Percentiles rank a stretch among this genome's conserved stretches.
These are phyloP conservation scores for Lordiphosa stackelbergi DNA, from an alignment of 1,140 invertebrate species.

Conservation along the genomic window DNA sequence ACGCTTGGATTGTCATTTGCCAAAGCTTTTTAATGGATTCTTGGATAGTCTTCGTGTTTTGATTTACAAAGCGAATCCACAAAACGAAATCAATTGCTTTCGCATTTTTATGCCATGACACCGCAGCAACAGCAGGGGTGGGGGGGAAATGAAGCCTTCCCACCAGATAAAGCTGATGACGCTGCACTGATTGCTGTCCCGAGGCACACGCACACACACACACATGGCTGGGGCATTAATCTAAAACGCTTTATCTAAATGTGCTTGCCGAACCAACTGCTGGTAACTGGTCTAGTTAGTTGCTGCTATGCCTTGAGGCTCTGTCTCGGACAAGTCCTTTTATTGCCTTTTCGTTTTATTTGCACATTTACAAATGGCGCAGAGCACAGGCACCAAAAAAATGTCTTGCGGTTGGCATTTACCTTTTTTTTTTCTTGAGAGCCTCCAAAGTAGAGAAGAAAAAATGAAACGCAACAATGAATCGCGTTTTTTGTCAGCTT, in stretches of 20 bases:
- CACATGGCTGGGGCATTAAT: constrained; percentile 58
- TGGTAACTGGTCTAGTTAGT: constrained; percentile 12
- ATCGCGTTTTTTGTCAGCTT: constrained; percentile 47
- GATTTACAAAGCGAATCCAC: constrained; percentile 50
- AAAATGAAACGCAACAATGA: constrained; percentile 42
- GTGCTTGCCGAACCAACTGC: constrained; percentile 43
- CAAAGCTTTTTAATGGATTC: constrained; percentile 46
- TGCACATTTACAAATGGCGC: constrained; percentile 70
- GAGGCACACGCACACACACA: constrained; percentile 19
- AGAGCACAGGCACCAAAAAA: constrained; percentile 36
- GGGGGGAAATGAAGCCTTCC: too few species aligned
- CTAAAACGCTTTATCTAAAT: constrained; percentile 75
- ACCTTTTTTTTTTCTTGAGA: constrained; percentile 37
- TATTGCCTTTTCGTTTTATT: constrained; percentile 69
- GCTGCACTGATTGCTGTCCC: constrained; percentile 65
- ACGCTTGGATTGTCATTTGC: constrained; percentile 48
- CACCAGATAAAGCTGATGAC: constrained; percentile 49
- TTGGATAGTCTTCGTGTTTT: constrained; percentile 52
- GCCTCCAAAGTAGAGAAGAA: constrained; percentile 12
- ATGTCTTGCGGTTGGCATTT: constrained; percentile 42
- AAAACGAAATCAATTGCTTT: constrained; percentile 41
- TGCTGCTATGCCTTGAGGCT: not conserved
- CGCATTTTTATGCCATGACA: constrained; percentile 10
- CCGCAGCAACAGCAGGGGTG: not conserved
- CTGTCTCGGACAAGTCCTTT: constrained; percentile 34